Percentiles rank a stretch among this genome's conserved stretches.
These are phyloP conservation scores for Heterocephalus glaber DNA, from an alignment of 2,113 vertebrate species.

Conservation along the genomic window DNA sequence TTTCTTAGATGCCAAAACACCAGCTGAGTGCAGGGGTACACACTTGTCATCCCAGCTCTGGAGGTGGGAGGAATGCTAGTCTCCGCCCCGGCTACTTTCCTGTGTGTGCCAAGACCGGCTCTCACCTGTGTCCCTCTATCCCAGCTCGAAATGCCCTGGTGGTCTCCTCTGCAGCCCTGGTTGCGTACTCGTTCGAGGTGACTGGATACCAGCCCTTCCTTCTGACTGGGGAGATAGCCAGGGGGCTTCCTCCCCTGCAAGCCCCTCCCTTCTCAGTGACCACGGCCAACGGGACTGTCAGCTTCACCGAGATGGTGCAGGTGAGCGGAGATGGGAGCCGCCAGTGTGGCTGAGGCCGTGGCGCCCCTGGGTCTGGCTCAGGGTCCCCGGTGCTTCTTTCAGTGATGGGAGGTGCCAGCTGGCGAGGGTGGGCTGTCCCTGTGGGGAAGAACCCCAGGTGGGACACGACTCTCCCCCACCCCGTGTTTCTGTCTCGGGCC, in stretches of 20 bases:
- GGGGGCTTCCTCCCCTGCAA: constrained; percentile 89
- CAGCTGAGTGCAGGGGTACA: neutral
- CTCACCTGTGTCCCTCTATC: accelerated
- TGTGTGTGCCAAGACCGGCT: accelerated
- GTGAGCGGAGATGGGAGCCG: constrained; percentile 78
- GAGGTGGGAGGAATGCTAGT: neutral
- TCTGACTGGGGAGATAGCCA: constrained; percentile 89
- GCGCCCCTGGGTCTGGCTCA: neutral
- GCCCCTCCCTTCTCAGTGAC: constrained; percentile 88
- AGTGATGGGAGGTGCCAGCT: neutral
- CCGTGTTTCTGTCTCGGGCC: accelerated
- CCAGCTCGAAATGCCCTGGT: constrained; percentile 93
- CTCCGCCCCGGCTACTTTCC: neutral
- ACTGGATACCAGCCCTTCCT: constrained; percentile 88
- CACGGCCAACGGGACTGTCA: constrained; percentile 85
- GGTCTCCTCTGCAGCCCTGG: constrained; percentile 90
- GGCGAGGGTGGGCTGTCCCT: neutral
- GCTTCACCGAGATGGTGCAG: constrained; percentile 90
- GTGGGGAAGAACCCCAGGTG: neutral
- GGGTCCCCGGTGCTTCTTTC: accelerated
- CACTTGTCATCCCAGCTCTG: neutral
- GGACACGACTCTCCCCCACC: neutral
- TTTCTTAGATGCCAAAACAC: neutral
- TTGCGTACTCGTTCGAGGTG: constrained; percentile 91
- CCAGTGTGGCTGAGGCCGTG: accelerated